These are phyloP conservation scores for Chouioia cunea DNA, from an alignment of 2,888 invertebrate species.

Conservation along the genomic window DNA sequence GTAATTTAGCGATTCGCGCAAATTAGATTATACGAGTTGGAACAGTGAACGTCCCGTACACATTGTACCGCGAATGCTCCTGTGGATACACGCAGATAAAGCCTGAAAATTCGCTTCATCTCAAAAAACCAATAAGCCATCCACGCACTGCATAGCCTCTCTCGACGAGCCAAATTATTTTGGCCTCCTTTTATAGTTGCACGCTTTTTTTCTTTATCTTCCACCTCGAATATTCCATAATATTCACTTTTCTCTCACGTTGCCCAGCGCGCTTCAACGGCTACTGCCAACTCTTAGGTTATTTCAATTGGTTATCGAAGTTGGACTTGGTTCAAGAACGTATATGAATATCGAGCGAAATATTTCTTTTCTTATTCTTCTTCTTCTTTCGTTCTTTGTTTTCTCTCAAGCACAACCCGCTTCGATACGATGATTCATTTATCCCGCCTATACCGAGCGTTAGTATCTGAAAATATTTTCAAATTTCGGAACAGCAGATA, in stretches of 20 bases:
- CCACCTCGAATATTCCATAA: constrained; percentile 13
- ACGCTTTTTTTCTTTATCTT: not conserved
- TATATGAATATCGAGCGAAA: constrained; percentile 25
- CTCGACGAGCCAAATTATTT: constrained; percentile 13
- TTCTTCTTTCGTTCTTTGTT: too few species aligned
- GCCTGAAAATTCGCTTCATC: constrained; percentile 6
- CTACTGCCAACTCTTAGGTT: constrained; percentile 33
- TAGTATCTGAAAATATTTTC: too few species aligned
- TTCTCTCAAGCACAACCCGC: too few species aligned
- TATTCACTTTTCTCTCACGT: constrained; percentile 29
- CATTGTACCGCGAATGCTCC: not conserved
- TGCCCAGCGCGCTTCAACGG: not conserved
- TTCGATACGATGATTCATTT: too few species aligned
- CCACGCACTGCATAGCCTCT: too few species aligned
- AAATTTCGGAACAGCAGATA: too few species aligned
- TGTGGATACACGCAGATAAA: not conserved
- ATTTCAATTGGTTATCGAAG: constrained; percentile 33
- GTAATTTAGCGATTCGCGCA: constrained; percentile 7
- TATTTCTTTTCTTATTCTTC: not conserved
- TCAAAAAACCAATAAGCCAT: not conserved
- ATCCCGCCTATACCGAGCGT: too few species aligned
- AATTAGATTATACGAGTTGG: not conserved
- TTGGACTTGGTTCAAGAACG: constrained; percentile 37
- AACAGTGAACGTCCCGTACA: too few species aligned
- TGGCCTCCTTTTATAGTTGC: not conserved